phyloP scores from a whole-genome alignment of 2,888 invertebrate species.

The Troglohyphantes excavatus region DNA sequence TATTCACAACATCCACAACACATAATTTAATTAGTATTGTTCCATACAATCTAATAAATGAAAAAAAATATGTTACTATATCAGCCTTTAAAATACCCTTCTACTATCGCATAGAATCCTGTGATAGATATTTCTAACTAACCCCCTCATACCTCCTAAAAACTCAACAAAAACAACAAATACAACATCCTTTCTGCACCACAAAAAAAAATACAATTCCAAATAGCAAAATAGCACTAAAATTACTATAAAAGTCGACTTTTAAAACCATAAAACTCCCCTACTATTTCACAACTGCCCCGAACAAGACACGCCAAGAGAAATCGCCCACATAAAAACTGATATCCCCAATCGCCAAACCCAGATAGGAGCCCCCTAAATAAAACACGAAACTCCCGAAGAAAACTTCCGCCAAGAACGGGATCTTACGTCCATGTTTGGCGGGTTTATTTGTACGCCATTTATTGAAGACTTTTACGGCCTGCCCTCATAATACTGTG shows the following conservation, averaged over 20 bases:
- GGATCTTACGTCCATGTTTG: constrained; percentile 25
- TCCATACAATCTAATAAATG: too few species aligned
- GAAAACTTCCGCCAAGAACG: not conserved
- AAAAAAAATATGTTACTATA: too few species aligned
- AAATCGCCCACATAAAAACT: constrained; percentile 22
- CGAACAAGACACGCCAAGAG: constrained; percentile 24
- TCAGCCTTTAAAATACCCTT: too few species aligned
- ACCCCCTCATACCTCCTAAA: too few species aligned
- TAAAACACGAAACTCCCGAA: not conserved
- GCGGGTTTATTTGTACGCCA: constrained; percentile 48
- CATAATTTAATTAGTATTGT: too few species aligned
- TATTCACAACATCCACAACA: too few species aligned
- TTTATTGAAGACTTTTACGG: constrained; percentile 35
- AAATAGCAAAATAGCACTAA: not conserved
- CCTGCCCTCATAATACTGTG: constrained; percentile 23
- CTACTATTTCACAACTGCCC: not conserved
- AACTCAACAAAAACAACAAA: too few species aligned
- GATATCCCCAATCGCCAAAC: constrained; percentile 25
- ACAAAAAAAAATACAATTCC: not conserved
- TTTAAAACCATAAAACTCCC: constrained; percentile 28
- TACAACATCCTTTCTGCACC: too few species aligned
- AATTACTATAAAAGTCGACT: constrained; percentile 45
- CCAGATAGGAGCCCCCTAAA: constrained; percentile 8
- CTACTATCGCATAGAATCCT: too few species aligned
- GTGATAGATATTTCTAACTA: too few species aligned